A percentile compares a stretch with the other conserved stretches of the same genome.
phyloP scores from a whole-genome alignment of 64 coral and sea anemone species.

The Astreopora myriophthalma region DNA sequence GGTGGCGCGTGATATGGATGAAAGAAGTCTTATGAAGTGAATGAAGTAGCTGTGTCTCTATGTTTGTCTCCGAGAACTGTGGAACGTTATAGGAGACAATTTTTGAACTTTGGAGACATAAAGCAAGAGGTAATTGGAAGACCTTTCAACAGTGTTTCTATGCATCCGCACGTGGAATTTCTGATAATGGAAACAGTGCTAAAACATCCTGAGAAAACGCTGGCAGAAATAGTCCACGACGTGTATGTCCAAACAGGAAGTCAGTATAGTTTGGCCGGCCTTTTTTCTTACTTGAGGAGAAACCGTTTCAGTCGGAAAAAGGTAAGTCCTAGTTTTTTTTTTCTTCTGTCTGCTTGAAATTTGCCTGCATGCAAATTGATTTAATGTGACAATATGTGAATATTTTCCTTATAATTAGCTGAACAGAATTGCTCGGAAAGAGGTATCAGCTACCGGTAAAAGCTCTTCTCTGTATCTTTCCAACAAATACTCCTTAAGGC shows the following conservation, averaged over 20 bases:
- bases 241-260: constrained; percentile 39
- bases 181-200: constrained; percentile 59
- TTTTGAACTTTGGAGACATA: constrained; percentile 11
- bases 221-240: constrained; percentile 47
- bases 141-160: constrained; percentile 37
- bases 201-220: constrained; percentile 59
- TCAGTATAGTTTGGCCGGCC: constrained; percentile 2
- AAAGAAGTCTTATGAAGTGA: constrained; percentile 23
- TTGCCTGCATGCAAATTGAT: too few relatives aligned
- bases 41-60: constrained; percentile 13
- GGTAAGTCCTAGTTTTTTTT: too few relatives aligned
- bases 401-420: too few relatives aligned
- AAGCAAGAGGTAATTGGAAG: constrained; percentile 37
- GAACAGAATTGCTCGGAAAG: too few relatives aligned
- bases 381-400: too few relatives aligned
- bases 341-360: too few relatives aligned
- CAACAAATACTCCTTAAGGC: too few relatives aligned
- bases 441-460: too few relatives aligned
- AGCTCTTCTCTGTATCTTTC: too few relatives aligned
- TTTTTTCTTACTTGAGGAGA: constrained; percentile 35
- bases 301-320: constrained; percentile 47
- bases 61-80: constrained; percentile 13
- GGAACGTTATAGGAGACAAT: constrained; percentile 8
- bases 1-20: constrained; percentile 42
- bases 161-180: constrained; percentile 62